Base-by-base conservation (phyloP, 2,888 invertebrate genomes). In the Alitta virens region DNA sequence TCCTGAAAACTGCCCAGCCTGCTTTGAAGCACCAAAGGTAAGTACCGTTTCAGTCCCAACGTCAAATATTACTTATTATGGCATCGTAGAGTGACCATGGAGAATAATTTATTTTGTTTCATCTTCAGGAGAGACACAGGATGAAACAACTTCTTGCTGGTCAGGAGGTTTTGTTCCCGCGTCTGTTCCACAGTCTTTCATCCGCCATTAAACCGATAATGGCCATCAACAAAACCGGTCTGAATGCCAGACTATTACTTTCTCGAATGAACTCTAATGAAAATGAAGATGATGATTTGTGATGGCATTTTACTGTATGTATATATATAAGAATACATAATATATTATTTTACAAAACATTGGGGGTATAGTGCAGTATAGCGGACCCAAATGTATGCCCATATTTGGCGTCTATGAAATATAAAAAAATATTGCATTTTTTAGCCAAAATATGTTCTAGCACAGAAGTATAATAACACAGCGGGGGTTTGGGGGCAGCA, bases 121-220 rank as follows among this genome's bases (percentile, higher is more conserved):
- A 18, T 24, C 23, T 25, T 23, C 52, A 86, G 84, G 87, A 86
- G 74, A 83, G 86, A 3, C 87, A 87, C 71, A 81, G 87, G 58
- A 86, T 86, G 63, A 88, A 88, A 73, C 88, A 89, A 69, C 80
- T 92, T 59, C 84, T 92, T 46, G 87, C 87, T 1, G 86, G 87
- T 62, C 91, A 92, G 70, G 92, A 93, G 78, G 86, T 88, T 9
- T 76, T 88, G 18, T 89, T 90, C 74, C 92, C 92, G 0, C 87
- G 87, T 55, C 81, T 93, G 42, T 92, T 89, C 78, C 84, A 86
- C 74, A 91, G 90, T 69, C 83, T 93, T 63, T 87, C 88, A 75
- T 86, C 87, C 24, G 91, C 92, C n/a, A 81, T 93, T 67, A 88
- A 89, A 71, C 91, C 92, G 0, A 83, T 92, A 56, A 88, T 91